Base-by-base conservation (phyloP, 2,113 vertebrate genomes). In the Hemicordylus capensis region DNA sequence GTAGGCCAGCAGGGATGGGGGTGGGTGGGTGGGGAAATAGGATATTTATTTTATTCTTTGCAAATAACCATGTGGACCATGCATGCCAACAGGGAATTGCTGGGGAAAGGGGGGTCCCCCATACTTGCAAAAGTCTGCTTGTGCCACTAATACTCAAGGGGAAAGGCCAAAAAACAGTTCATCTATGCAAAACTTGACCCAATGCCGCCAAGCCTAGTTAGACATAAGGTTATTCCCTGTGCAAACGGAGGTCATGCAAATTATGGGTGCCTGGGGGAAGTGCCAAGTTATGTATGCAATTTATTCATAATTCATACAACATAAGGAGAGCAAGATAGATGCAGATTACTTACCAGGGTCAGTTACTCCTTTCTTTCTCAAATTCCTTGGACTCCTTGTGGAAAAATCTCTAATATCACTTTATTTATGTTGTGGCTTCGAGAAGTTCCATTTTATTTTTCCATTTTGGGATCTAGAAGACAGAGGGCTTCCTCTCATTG, bases 121-220 rank as follows among this genome's bases (percentile, higher is more conserved):
- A 84, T 93, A 94, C 91, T 89, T 91, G 85, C 78, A 93, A 94
- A 93, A 91, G 91, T 42, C 89, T 91, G 86, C 73, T 93, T 93
- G 90, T 94, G 87, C 90, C 89, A 86, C 15, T 26, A 90, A 79
- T 81, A 87, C 92, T 91, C 80, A 81, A 89, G 76, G 88, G 91
- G 91, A 90, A 94, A 93, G 92, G 94, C 86, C 82, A 88, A 89
- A 80, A 91, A 90, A 88, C 89, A 94, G 93, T 94, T 94, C 89
- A 90, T 91, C 91, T 93, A 88, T 91, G 94, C 85, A 72, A 93
- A 94, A 93, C 92, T 94, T 6, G 72, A 90, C 88, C 83, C 0
- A 14, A 89, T 90, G 86, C 91, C 92, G 93, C 91, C 94, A 89
- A 89, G 83, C 89, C 81, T 83, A 80, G 89, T 91, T 88, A 93